These are phyloP conservation scores for Schrankia costaestrigalis DNA, from an alignment of 2,888 invertebrate genomes.

Conservation along the genomic window DNA sequence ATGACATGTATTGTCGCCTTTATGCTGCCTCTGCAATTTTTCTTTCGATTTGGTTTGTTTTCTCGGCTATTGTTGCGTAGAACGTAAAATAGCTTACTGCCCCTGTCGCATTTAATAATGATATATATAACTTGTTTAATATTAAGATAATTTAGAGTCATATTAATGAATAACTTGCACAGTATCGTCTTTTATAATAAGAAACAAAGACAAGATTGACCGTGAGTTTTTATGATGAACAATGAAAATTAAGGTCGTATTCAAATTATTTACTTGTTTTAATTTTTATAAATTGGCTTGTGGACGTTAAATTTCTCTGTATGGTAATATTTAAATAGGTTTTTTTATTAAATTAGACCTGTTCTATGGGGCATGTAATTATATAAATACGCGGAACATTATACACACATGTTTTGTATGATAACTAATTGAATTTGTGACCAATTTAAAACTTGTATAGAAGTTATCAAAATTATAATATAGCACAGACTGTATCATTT, in stretches of 20 bases:
- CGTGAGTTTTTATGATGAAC: too few relatives aligned
- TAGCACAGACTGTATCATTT: conserved; percentile 40
- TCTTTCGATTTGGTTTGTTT: conserved; percentile 47
- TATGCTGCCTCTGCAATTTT: conserved; percentile 48
- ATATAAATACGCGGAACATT: conserved; percentile 32
- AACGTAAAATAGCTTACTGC: conserved; percentile 45
- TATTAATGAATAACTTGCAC: too few relatives aligned
- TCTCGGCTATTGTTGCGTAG: conserved; percentile 45
- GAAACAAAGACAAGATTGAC: too few relatives aligned
- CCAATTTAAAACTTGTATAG: conserved; percentile 30
- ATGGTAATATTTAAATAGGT: conserved; percentile 15
- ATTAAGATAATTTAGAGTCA: conserved; percentile 31
- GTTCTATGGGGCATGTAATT: conserved; percentile 17
- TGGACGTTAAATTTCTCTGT: conserved; percentile 24
- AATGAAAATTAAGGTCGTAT: too few relatives aligned
- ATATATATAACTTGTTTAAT: conserved; percentile 30
- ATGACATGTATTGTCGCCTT: conserved; percentile 59
- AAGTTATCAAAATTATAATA: conserved; percentile 31
- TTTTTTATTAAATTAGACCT: conserved; percentile 9
- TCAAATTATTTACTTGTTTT: too few relatives aligned
- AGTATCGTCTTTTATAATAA: too few relatives aligned
- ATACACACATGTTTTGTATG: conserved; percentile 21
- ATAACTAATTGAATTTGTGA: conserved; percentile 32
- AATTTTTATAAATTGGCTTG: too few relatives aligned
- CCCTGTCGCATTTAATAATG: conserved; percentile 49